Conservation (phyloP, 2,113 vertebrate genomes). For the Oryzias woworae region DNA sequence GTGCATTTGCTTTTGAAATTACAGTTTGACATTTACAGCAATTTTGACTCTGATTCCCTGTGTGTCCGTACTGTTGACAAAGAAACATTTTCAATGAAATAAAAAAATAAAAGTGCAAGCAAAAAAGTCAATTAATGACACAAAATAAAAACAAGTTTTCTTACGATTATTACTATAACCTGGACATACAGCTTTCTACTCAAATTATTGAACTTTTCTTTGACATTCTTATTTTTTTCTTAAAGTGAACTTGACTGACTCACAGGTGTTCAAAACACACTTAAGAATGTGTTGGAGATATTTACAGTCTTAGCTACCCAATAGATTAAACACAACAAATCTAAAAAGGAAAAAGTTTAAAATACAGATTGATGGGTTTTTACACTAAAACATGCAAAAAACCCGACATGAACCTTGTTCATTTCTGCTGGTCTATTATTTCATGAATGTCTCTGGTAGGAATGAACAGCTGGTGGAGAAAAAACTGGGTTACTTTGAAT, state of each 20-base stretch:
- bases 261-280: too few relatives aligned
- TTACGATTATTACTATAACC: neutral
- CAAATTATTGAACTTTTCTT: neutral
- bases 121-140: neutral
- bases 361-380: too few relatives aligned
- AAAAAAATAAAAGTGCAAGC: neutral
- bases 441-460: too few relatives aligned
- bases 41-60: conserved; percentile 2
- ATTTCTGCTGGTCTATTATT: too few relatives aligned
- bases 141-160: neutral
- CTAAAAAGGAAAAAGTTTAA: neutral
- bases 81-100: neutral
- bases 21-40: conserved; percentile 12
- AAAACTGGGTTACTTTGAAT: too few relatives aligned
- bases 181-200: neutral
- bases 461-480: too few relatives aligned
- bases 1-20: conserved; percentile 31
- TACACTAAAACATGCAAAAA: too few relatives aligned
- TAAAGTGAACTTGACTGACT: neutral
- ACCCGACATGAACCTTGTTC: too few relatives aligned
- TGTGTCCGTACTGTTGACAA: too few relatives aligned
- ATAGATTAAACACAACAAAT: neutral
- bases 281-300: too few relatives aligned
- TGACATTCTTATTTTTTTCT: neutral
- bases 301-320: too few relatives aligned